Conservation (phyloP, 2,888 invertebrate species). For the Tricholauxania praeusta region DNA sequence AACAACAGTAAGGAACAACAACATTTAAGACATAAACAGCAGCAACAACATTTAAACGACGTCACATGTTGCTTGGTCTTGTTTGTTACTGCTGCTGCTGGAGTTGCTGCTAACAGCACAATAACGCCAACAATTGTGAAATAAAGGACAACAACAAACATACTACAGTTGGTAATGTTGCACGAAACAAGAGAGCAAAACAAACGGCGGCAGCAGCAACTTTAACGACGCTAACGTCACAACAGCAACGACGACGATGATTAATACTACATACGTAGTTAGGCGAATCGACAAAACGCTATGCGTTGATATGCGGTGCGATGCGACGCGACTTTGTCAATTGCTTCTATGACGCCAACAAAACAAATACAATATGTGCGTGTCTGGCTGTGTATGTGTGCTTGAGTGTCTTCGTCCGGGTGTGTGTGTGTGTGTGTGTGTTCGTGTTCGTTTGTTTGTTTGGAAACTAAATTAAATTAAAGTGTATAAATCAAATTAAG, state of each 20-base stretch:
- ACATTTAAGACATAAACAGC: slow-evolving; percentile 9
- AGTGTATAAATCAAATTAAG: not conserved
- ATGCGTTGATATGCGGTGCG: not conserved
- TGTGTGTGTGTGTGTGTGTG: slow-evolving; percentile 7
- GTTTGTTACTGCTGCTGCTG: slow-evolving; percentile 15
- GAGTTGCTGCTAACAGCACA: slow-evolving; percentile 13
- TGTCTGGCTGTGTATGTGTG: not conserved
- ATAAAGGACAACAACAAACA: slow-evolving; percentile 20
- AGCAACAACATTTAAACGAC: slow-evolving; percentile 31
- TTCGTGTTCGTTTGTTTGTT: not conserved
- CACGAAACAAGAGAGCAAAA: slow-evolving; percentile 27
- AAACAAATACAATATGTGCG: not conserved
- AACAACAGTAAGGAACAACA: not conserved
- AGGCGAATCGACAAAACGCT: not conserved
- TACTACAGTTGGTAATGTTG: not conserved
- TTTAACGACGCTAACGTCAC: not conserved
- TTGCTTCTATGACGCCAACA: slow-evolving; percentile 32
- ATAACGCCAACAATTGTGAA: slow-evolving; percentile 13
- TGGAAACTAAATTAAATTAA: slow-evolving; percentile 6
- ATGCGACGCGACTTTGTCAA: slow-evolving; percentile 30
- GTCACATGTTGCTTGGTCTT: slow-evolving; percentile 34
- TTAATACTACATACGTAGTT: slow-evolving; percentile 14
- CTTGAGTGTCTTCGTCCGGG: not conserved
- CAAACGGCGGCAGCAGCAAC: slow-evolving; percentile 26
- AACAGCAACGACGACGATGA: slow-evolving; percentile 1